Percentiles rank a stretch among this genome's conserved stretches.
phyloP scores from a whole-genome alignment of 2,888 invertebrate genomes.

The Venusia cambrica region DNA sequence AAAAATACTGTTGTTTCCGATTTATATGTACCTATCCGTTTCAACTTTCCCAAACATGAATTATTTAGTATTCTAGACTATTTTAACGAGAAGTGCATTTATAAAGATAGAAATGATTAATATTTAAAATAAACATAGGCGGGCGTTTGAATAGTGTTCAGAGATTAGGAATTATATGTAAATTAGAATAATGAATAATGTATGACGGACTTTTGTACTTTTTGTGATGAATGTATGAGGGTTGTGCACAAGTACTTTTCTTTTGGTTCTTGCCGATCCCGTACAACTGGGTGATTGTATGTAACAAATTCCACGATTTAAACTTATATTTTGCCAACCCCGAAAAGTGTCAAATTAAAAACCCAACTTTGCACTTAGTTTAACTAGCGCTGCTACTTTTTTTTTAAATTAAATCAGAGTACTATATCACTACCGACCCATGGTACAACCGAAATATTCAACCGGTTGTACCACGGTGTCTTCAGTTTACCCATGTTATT shows the following conservation, averaged over 20 bases:
- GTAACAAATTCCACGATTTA: slow-evolving; percentile 16
- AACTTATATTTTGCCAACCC: slow-evolving; percentile 45
- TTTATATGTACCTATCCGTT: too few relatives aligned
- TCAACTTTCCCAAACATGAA: slow-evolving; percentile 24
- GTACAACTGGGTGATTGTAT: slow-evolving; percentile 18
- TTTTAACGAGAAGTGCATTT: slow-evolving; percentile 77
- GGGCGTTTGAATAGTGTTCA: slow-evolving; percentile 69
- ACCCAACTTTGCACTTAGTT: slow-evolving; percentile 38
- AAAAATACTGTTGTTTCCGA: too few relatives aligned
- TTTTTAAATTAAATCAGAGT: slow-evolving; percentile 30
- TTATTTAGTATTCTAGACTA: slow-evolving; percentile 53
- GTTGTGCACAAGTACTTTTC: slow-evolving; percentile 48
- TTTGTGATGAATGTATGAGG: slow-evolving; percentile 69
- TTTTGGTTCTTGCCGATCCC: slow-evolving; percentile 32
- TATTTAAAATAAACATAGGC: slow-evolving; percentile 58
- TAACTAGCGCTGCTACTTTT: too few relatives aligned
- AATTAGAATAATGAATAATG: slow-evolving; percentile 52
- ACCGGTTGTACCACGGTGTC: too few relatives aligned
- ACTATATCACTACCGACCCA: too few relatives aligned
- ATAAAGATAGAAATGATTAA: slow-evolving; percentile 69
- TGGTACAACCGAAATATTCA: too few relatives aligned
- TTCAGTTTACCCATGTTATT: too few relatives aligned
- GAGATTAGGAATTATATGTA: slow-evolving; percentile 51
- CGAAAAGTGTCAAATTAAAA: slow-evolving; percentile 58
- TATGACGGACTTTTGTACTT: slow-evolving; percentile 72